A percentile compares a stretch with the other conserved stretches of the same genome.
Conservation (phyloP, 2,797 vertebrate species). For the Ceyx erithaca region DNA sequence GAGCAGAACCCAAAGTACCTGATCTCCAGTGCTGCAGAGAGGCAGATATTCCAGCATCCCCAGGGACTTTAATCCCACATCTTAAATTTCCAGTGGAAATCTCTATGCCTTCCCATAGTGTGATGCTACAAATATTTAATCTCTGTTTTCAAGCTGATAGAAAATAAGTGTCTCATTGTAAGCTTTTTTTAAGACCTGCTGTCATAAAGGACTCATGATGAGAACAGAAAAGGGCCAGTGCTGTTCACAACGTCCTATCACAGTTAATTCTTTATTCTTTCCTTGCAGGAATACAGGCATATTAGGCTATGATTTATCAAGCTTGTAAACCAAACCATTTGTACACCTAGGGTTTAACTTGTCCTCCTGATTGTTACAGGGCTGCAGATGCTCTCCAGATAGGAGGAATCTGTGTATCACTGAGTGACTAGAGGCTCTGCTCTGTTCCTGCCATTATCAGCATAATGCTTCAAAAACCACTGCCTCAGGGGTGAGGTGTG, state of each 20-base stretch:
- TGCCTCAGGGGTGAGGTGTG: neutral
- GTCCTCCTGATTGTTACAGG: neutral
- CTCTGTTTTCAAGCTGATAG: neutral
- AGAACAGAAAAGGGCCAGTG: neutral
- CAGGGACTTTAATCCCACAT: neutral
- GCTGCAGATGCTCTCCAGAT: neutral
- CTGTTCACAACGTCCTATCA: neutral
- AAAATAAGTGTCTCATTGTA: neutral
- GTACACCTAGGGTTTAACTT: neutral
- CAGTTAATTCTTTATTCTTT: neutral
- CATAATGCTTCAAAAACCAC: neutral
- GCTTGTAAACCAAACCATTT: neutral
- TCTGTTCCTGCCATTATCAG: neutral
- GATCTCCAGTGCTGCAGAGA: neutral
- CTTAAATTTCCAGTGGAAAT: neutral
- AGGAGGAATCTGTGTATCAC: neutral
- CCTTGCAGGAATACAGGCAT: neutral
- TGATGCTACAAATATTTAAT: neutral
- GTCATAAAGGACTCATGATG: neutral
- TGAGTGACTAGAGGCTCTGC: neutral
- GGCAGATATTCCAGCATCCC: neutral
- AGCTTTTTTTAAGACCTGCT: neutral
- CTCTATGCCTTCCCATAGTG: neutral
- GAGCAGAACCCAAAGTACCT: neutral
- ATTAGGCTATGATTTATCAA: neutral